A percentile compares a stretch with the other conserved stretches of the same genome.
Evolutionary conservation across 1,140 invertebrate species (phyloP).

Genomic region (Oncopeltus fasciatus): DNA sequence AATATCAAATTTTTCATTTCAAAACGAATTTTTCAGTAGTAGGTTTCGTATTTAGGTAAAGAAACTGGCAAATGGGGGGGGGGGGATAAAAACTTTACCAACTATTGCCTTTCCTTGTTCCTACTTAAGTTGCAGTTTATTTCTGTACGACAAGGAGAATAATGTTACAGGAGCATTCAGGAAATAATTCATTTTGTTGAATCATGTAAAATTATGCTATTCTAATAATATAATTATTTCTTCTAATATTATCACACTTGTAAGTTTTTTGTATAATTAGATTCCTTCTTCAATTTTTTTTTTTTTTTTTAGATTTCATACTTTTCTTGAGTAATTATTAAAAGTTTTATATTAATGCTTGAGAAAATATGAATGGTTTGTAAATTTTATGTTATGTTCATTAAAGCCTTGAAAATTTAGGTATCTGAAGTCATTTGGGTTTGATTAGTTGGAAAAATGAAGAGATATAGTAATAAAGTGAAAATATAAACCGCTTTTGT

Average conservation of each 20-base stretch:
- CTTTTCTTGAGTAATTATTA: neutral
- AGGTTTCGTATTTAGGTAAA: neutral
- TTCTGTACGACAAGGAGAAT: constrained; percentile 8
- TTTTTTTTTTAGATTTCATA: neutral
- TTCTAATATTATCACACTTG: neutral
- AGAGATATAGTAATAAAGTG: too few relatives aligned
- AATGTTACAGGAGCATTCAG: neutral
- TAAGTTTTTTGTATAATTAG: neutral
- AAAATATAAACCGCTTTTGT: too few relatives aligned
- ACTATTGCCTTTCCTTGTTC: constrained; percentile 4
- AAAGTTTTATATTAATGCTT: neutral
- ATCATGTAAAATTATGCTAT: neutral
- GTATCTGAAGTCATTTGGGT: too few relatives aligned
- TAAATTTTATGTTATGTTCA: too few relatives aligned
- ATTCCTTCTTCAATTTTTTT: neutral
- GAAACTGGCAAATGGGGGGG: too few relatives aligned
- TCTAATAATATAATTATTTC: neutral
- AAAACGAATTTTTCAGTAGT: neutral
- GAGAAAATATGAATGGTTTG: too few relatives aligned
- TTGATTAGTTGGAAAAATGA: too few relatives aligned
- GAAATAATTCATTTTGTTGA: neutral
- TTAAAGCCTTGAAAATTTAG: too few relatives aligned
- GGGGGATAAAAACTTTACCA: too few relatives aligned
- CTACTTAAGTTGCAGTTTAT: constrained; percentile 5
- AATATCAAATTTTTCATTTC: constrained; percentile 9